Percentiles rank a stretch among this genome's conserved stretches.
Evolutionary conservation across 2,113 vertebrate species (phyloP).

Genomic region (Gracilinanus agilis): DNA sequence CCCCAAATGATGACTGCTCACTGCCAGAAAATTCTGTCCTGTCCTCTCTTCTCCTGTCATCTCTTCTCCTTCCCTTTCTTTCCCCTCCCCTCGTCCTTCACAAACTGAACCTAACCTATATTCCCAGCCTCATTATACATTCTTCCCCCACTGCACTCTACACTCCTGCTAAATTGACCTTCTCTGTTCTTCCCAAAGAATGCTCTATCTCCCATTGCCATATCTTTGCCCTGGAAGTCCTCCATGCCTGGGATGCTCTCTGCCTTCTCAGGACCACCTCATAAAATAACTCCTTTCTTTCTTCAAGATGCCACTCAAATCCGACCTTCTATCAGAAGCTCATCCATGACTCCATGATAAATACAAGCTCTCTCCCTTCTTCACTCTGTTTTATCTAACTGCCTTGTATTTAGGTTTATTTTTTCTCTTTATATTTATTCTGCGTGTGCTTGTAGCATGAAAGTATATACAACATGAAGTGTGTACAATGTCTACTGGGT

Average conservation of each 20-base stretch:
- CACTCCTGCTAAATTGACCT: background rate
- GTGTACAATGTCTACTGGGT: no score
- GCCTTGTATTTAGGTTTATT: background rate
- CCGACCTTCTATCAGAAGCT: background rate
- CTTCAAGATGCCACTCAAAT: background rate
- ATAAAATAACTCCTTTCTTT: background rate
- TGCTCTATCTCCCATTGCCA: background rate
- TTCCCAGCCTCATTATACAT: background rate
- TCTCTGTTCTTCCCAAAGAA: background rate
- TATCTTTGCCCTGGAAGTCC: background rate
- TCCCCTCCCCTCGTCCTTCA: background rate
- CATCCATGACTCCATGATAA: background rate
- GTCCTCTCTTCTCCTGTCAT: background rate
- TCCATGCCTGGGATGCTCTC: no score
- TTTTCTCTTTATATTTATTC: background rate
- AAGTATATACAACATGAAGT: no score
- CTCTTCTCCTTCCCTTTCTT: background rate
- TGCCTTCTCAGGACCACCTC: background rate
- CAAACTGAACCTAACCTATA: background rate
- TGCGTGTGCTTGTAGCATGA: background rate
- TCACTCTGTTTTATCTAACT: background rate
- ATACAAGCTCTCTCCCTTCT: background rate
- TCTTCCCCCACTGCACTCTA: background rate
- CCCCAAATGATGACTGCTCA: background rate
- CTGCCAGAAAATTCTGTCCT: background rate